These are phyloP conservation scores for Drosophila subquinaria DNA, from an alignment of 2,888 invertebrate species.

Conservation along the genomic window DNA sequence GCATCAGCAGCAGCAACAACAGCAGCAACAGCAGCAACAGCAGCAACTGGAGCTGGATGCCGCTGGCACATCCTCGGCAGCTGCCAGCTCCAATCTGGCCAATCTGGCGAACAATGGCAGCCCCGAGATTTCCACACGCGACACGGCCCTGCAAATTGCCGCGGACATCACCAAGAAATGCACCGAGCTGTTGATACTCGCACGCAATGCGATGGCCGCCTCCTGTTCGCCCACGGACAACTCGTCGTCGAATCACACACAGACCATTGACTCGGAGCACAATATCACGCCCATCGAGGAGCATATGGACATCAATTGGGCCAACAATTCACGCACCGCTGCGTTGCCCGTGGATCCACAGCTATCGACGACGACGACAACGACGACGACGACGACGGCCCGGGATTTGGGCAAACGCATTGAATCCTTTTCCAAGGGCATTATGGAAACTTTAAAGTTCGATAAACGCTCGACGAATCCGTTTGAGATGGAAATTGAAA, in stretches of 20 bases:
- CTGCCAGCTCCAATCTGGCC: background rate
- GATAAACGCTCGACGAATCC: constrained; percentile 85
- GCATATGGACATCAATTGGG: constrained; percentile 86
- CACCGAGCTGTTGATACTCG: constrained; percentile 91
- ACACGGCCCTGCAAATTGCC: constrained; percentile 90
- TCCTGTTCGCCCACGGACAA: constrained; percentile 87
- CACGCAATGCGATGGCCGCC: constrained; percentile 89
- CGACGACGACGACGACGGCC: constrained; percentile 71
- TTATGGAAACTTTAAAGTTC: constrained; percentile 85
- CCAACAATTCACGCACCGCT: constrained; percentile 84
- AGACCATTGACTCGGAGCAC: constrained; percentile 86
- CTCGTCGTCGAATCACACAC: constrained; percentile 86
- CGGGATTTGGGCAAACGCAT: constrained; percentile 85
- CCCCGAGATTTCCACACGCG: constrained; percentile 82
- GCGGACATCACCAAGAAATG: constrained; percentile 92
- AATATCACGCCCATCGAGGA: constrained; percentile 86
- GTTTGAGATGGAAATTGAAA: constrained; percentile 86
- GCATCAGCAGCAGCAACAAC: constrained; percentile 63
- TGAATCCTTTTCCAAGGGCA: constrained; percentile 85
- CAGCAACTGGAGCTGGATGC: constrained; percentile 29
- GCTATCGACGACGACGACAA: constrained; percentile 62
- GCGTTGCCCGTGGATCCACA: constrained; percentile 83
- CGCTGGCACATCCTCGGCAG: constrained; percentile 31
- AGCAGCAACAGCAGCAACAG: constrained; percentile 17
- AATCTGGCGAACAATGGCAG: background rate